Evolutionary conservation across 2,888 invertebrate genomes (phyloP).

Genomic region (Baronia brevicornis): DNA sequence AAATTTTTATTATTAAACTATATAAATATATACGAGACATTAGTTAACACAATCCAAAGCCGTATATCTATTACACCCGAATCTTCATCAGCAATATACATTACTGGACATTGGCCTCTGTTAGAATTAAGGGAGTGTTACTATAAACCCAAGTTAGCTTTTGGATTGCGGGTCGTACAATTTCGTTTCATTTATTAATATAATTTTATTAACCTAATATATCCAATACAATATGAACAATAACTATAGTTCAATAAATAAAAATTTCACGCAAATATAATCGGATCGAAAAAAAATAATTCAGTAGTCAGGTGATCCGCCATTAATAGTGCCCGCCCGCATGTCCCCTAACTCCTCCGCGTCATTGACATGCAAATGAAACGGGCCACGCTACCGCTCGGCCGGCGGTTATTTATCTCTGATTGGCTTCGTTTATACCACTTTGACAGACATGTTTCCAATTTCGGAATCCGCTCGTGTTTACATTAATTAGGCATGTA

Average conservation of each 20-base stretch:
- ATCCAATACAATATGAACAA: conserved; percentile 7
- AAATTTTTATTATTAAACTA: conserved; percentile 10
- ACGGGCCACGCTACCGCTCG: conserved; percentile 51
- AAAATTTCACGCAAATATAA: conserved; percentile 6
- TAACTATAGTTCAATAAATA: conserved; percentile 5
- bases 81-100: too few relatives aligned
- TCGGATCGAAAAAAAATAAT: conserved; percentile 19
- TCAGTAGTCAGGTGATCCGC: conserved; percentile 49
- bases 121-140: too few relatives aligned
- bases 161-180: too few relatives aligned
- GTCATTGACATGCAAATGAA: conserved; percentile 71
- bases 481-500: conserved; percentile 47
- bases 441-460: conserved; percentile 66
- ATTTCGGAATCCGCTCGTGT: conserved; percentile 43
- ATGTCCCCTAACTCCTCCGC: conserved; percentile 28
- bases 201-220: too few relatives aligned
- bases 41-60: too few relatives aligned
- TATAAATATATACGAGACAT: conserved; percentile 7
- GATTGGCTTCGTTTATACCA: conserved; percentile 69
- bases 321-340: conserved; percentile 35
- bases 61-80: too few relatives aligned
- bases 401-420: conserved; percentile 70
- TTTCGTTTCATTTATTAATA: too few relatives aligned
- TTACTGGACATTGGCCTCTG: too few relatives aligned
- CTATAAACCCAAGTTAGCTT: too few relatives aligned